Conservation (phyloP, 2,888 invertebrate species). For the Temnothorax ravouxi region DNA sequence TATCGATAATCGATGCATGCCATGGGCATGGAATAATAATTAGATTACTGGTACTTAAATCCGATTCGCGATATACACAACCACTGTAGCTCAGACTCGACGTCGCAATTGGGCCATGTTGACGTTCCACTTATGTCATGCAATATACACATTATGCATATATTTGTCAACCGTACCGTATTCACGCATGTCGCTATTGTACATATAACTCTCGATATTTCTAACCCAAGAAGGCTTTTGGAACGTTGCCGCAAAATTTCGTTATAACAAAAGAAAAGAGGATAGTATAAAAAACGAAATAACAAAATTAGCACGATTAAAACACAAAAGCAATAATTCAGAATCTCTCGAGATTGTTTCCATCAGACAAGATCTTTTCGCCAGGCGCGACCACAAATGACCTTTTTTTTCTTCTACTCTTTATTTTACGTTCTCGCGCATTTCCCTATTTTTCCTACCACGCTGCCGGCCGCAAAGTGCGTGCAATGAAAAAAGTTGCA, state of each 20-base stretch:
- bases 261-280: too few relatives aligned
- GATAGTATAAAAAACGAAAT: not conserved
- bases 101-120: constrained; percentile 33
- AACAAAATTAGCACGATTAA: not conserved
- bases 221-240: not conserved
- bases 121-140: constrained; percentile 31
- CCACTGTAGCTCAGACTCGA: not conserved
- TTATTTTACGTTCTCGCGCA: constrained; percentile 57
- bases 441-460: constrained; percentile 26
- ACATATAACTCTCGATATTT: not conserved
- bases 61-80: constrained; percentile 45
- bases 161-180: not conserved
- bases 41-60: constrained; percentile 57
- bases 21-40: constrained; percentile 55
- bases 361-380: not conserved
- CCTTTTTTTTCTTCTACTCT: constrained; percentile 48
- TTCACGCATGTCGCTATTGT: not conserved
- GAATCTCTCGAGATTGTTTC: constrained; percentile 56
- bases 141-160: not conserved
- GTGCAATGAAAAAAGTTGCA: constrained; percentile 55
- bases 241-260: not conserved
- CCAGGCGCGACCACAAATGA: constrained; percentile 11
- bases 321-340: not conserved
- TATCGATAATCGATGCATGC: constrained; percentile 53
- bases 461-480: constrained; percentile 53